Conservation (phyloP, 2,888 invertebrate genomes). For the Epistrophella euchroma region DNA sequence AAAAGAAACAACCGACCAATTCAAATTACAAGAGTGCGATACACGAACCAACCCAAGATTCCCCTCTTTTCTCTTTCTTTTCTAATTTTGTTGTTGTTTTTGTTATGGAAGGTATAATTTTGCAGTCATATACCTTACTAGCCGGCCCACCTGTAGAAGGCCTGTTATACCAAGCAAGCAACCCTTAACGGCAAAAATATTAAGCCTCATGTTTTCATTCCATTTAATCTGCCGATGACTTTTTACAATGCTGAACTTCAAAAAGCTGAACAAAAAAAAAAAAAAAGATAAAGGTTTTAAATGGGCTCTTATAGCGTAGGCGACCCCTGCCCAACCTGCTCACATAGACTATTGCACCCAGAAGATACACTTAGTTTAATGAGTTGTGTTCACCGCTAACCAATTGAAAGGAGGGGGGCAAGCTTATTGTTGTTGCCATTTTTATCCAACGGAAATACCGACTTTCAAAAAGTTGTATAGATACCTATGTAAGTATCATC, state of each 20-base stretch:
- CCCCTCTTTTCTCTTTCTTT: neutral
- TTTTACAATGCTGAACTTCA: constrained; percentile 20
- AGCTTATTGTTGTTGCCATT: constrained; percentile 18
- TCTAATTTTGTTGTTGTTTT: neutral
- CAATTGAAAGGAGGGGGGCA: constrained; percentile 8
- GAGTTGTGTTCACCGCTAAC: constrained; percentile 50
- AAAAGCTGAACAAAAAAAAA: neutral
- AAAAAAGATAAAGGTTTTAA: constrained; percentile 1
- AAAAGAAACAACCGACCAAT: constrained; percentile 43
- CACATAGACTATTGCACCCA: constrained; percentile 3
- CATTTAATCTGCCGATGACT: neutral
- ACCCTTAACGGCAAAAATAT: constrained; percentile 24
- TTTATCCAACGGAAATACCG: constrained; percentile 31
- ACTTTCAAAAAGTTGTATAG: constrained; percentile 31
- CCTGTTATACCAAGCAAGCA: neutral
- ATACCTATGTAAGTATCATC: neutral
- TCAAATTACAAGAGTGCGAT: constrained; percentile 34
- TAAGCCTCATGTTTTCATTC: neutral
- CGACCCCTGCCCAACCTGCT: neutral
- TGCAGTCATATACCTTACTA: neutral
- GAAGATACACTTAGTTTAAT: constrained; percentile 63
- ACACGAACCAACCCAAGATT: neutral
- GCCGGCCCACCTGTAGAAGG: constrained; percentile 35
- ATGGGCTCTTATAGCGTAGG: neutral
- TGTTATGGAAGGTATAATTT: neutral